Percentiles rank a stretch among this genome's conserved stretches.
Conservation (phyloP, 2,113 vertebrate genomes). For the Gulo gulo region DNA sequence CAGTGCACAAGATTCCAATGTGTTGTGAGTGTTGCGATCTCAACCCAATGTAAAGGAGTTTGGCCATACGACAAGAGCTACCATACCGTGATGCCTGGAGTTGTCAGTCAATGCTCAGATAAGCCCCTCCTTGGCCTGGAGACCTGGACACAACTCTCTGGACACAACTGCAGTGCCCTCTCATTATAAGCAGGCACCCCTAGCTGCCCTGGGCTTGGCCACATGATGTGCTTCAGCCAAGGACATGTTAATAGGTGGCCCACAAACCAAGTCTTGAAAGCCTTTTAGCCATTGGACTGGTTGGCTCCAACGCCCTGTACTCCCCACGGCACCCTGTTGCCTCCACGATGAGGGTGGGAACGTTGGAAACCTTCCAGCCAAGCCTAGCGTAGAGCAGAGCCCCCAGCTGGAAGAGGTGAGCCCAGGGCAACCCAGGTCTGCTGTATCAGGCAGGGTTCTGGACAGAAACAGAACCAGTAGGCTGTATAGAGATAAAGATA, state of each 20-base stretch:
- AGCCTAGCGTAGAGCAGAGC: background rate
- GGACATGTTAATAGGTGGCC: no score
- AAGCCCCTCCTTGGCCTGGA: background rate
- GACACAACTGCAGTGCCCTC: rapidly evolving
- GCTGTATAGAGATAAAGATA: no score
- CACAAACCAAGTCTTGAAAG: background rate
- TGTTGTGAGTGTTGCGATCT: background rate
- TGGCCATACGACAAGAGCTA: no score
- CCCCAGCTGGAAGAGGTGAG: background rate
- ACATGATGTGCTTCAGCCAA: background rate
- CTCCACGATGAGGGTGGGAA: background rate
- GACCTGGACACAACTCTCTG: no score
- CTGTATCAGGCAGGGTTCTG: background rate
- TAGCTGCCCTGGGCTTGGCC: background rate
- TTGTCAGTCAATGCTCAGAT: background rate
- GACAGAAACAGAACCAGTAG: background rate
- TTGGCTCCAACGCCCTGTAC: no score
- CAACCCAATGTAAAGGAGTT: background rate
- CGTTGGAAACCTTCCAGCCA: background rate
- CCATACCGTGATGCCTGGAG: rapidly evolving
- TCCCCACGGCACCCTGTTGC: background rate
- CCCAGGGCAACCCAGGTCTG: background rate
- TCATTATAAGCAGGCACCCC: rapidly evolving
- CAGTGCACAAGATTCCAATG: background rate
- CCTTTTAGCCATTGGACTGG: no score